Base-by-base conservation (phyloP, 2,113 vertebrate genomes). In the Peromyscus californicus region DNA sequence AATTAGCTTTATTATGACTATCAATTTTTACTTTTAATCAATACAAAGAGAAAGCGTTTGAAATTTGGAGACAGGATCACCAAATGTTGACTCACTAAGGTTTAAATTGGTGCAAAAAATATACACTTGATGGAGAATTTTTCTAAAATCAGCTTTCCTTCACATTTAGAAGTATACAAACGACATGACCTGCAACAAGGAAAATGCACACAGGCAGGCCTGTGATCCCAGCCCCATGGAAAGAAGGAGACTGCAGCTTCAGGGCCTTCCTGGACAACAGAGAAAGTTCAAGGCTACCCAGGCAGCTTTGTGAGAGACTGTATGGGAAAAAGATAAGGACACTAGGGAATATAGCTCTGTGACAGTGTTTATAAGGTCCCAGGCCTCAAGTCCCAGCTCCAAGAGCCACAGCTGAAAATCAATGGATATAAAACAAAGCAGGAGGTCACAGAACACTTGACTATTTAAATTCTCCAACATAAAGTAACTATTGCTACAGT, bases 271-370 rank as follows among this genome's bases (percentile, higher is more conserved):
- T 42, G 12, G 4, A 29, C 61, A 42, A 45, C n/a, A 63, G 36
- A 29, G 57, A 42, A 42, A 42, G 15, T 63, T 84, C 24, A 63
- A 42, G n/a, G 24, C 17, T 8, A 84, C 7, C 15, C 59, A 59
- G 39, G 24, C 82, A 63, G 21, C 22, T 42, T 84, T 84, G 12
- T 29, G 7, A n/a, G 7, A 42, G n/a, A 12, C n/a, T 5, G 1
- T 17, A 61, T 31, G 10, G 4, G 21, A 2, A 17, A 3, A 5
- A 42, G 13, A 16, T 2, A 45, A 9, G 2, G 7, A 39, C 11
- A 22, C 33, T 24, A 13, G 54, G 21, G 10, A 83, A 24, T n/a
- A n/a, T 15, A n/a, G 5, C 12, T n/a, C 48, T 61, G 22, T 63
- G 13, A 59, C 26, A 42, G 57, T 29, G 22, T 63, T 84, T 84